Base-by-base conservation (phyloP, 2,888 invertebrate genomes). In the Poecilus cupreus region DNA sequence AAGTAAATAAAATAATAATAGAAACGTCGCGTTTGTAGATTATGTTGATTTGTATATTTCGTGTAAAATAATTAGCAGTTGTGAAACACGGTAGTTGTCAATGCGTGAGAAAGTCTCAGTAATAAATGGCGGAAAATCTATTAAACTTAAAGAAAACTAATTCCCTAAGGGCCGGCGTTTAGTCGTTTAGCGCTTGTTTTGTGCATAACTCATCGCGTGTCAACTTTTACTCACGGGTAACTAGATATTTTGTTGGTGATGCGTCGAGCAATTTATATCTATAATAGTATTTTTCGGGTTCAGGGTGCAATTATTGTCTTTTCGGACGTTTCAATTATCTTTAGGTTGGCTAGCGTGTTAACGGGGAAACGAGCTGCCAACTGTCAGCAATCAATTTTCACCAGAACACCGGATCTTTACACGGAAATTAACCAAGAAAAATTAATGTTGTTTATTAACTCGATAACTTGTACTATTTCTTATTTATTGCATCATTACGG, bases 321-420 rank as follows among this genome's bases (percentile, higher is more conserved):
- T 80, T 80, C 72, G 72, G 80, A 80, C 80, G 80, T 80, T 80
- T 80, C 80, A 80, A 80, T 80, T 80, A 80, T 80, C 80, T 80
- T 51, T 43, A 51, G 80, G 72, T 57, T 72, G 79, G 72, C 76
- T 80, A 80, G 80, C 80, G 80, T 80, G 80, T 80, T 80, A 72
- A 80, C 72, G 68, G 57, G 78, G 54, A 80, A 70, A 70, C 80
- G 46, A 54, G 39, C 77, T 80, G 72, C 80, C 80, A 80, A 80
- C 80, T 80, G 80, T 80, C 80, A 80, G 80, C 20, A 80, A 80
- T 80, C 80, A 80, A 80, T 80, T 80, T 80, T 32, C 60, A 68
- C 32, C 32, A 68, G 32, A 68, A 68, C 13, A 57, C 22, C 57
- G 18, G 76, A 46, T 64, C n/a, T 49, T 78, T 64, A 46, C 77